Evolutionary conservation across 2,797 vertebrate genomes (phyloP).

Genomic region (Oryzias sinensis): DNA sequence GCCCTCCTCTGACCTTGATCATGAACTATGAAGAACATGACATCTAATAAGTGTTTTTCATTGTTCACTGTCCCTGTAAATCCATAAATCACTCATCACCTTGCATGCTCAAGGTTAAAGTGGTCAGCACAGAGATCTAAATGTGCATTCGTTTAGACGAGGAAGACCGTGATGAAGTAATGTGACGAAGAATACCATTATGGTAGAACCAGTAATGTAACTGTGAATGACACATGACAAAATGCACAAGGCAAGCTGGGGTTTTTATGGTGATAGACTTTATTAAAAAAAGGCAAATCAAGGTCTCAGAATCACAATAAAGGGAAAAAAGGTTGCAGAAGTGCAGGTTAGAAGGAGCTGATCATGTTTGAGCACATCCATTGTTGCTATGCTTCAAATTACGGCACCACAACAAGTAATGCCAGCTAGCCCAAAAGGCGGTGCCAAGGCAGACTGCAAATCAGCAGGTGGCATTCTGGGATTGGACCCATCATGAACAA

Average conservation of each 20-base stretch:
- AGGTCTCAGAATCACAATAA: neutral
- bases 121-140: slow-evolving; percentile 23
- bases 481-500: slow-evolving; percentile 58
- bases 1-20: slow-evolving; percentile 70
- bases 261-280: neutral
- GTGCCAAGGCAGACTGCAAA: slow-evolving; percentile 77
- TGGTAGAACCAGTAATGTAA: neutral
- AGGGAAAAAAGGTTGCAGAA: slow-evolving; percentile 33
- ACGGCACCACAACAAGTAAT: slow-evolving; percentile 19
- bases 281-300: neutral
- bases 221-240: neutral
- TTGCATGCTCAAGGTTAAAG: slow-evolving; percentile 56
- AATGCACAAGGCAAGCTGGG: neutral
- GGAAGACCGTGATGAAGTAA: slow-evolving; percentile 4
- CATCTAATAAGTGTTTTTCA: slow-evolving; percentile 72
- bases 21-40: slow-evolving; percentile 66
- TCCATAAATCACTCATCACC: slow-evolving; percentile 61
- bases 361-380: slow-evolving; percentile 26
- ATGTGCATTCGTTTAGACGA: slow-evolving; percentile 15
- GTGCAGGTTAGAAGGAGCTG: slow-evolving; percentile 22
- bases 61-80: slow-evolving; percentile 67
- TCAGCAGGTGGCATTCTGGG: slow-evolving; percentile 70
- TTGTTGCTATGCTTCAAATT: slow-evolving; percentile 48
- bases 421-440: slow-evolving; percentile 63
- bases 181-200: neutral